A percentile compares a stretch with the other conserved stretches of the same genome.
phyloP scores from a whole-genome alignment of 2,888 invertebrate genomes.

The Macaria liturata region DNA sequence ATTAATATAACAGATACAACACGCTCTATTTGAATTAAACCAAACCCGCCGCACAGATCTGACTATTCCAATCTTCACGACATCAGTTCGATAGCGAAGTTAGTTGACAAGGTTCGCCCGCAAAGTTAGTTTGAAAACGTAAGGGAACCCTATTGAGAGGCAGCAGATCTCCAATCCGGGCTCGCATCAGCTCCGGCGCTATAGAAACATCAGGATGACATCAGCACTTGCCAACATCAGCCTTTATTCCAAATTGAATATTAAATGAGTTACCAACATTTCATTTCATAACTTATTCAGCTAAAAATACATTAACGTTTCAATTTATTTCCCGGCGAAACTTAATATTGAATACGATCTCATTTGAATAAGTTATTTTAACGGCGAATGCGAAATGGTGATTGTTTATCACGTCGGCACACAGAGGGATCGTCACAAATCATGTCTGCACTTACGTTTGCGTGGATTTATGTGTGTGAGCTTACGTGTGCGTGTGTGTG shows the following conservation, averaged over 20 bases:
- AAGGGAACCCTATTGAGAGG: conserved; percentile 26
- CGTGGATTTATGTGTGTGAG: conserved; percentile 22
- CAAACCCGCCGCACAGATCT: neutral
- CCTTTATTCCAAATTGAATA: conserved; percentile 23
- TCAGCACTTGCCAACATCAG: conserved; percentile 24
- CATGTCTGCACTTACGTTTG: conserved; percentile 18
- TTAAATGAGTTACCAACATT: conserved; percentile 22
- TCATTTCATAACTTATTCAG: conserved; percentile 25
- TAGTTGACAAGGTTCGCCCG: conserved; percentile 18
- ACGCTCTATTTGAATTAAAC: neutral
- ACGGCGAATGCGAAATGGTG: conserved; percentile 34
- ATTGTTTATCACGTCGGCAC: conserved; percentile 22
- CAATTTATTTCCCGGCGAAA: conserved; percentile 40
- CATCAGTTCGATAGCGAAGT: conserved; percentile 17
- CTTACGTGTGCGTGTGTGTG: conserved; percentile 3
- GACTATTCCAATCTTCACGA: neutral
- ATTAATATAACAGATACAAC: no score
- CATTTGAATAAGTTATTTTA: conserved; percentile 45
- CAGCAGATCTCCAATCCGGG: conserved; percentile 18
- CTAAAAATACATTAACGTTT: conserved; percentile 40
- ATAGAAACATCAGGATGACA: conserved; percentile 22
- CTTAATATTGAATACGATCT: conserved; percentile 40
- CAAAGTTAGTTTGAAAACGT: conserved; percentile 27
- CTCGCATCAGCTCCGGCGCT: conserved; percentile 21
- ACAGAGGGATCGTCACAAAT: conserved; percentile 25